Conservation (phyloP, 2,797 vertebrate species). For the Sebastes wilsoni region DNA sequence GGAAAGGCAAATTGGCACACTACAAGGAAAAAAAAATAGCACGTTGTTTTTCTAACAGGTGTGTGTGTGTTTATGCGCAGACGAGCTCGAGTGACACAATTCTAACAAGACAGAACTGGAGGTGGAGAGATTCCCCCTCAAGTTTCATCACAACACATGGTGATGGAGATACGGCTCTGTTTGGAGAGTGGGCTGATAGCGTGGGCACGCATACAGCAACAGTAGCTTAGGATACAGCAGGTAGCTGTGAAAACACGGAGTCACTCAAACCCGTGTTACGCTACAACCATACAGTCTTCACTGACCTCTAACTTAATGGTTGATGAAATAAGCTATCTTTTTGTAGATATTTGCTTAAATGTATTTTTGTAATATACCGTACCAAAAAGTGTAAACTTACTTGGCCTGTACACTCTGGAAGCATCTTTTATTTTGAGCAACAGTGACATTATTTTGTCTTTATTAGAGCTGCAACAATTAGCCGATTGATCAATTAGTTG, state of each 20-base stretch:
- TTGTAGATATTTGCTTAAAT: neutral
- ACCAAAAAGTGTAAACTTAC: neutral
- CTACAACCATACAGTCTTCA: neutral
- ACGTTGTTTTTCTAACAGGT: constrained; percentile 61
- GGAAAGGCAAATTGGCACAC: constrained; percentile 42
- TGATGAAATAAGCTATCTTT: neutral
- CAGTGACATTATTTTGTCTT: neutral
- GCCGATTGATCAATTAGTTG: neutral
- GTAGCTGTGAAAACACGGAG: constrained; percentile 30
- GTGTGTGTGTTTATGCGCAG: constrained; percentile 41
- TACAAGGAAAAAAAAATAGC: neutral
- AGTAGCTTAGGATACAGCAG: constrained; percentile 52
- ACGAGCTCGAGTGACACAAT: constrained; percentile 32
- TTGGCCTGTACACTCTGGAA: neutral
- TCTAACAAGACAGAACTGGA: constrained; percentile 65
- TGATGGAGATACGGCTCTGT: constrained; percentile 48
- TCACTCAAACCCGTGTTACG: neutral
- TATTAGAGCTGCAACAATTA: neutral
- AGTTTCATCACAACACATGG: constrained; percentile 46
- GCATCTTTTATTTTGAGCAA: neutral
- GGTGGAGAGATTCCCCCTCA: constrained; percentile 22
- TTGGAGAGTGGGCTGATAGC: constrained; percentile 26
- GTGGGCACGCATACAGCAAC: constrained; percentile 53
- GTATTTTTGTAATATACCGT: neutral
- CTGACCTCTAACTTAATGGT: neutral